Conservation (phyloP, 2,113 vertebrate species). For the Fregetta grallaria region DNA sequence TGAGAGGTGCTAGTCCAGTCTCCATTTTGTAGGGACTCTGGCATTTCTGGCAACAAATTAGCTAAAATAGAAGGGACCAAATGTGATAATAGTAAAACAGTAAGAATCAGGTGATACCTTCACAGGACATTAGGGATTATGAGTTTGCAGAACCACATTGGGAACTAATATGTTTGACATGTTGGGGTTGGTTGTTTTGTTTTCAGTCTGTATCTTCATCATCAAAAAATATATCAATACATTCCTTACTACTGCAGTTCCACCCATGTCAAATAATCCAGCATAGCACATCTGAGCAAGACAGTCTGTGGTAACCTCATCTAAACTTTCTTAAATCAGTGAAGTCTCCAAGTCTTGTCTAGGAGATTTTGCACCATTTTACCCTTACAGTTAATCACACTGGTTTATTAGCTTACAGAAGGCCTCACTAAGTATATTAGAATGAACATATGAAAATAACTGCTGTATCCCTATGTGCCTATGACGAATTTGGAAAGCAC, state of each 20-base stretch:
- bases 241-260: not conserved
- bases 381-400: not conserved
- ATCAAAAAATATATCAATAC: not conserved
- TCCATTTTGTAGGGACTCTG: not conserved
- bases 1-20: not conserved
- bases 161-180: not conserved
- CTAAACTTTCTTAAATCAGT: not conserved
- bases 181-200: not conserved
- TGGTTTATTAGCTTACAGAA: not conserved
- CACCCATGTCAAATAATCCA: not conserved
- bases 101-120: not conserved
- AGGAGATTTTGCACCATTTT: not conserved
- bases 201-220: not conserved
- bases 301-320: not conserved
- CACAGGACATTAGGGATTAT: not conserved
- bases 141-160: not conserved
- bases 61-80: not conserved
- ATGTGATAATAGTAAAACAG: not conserved
- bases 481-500: not conserved
- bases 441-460: not conserved
- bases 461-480: not conserved
- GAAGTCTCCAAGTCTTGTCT: not conserved
- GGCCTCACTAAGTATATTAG: not conserved
- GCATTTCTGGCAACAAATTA: not conserved
- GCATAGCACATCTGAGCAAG: not conserved